phyloP scores from a whole-genome alignment of 2,113 vertebrate genomes.

The Prolemur simus region DNA sequence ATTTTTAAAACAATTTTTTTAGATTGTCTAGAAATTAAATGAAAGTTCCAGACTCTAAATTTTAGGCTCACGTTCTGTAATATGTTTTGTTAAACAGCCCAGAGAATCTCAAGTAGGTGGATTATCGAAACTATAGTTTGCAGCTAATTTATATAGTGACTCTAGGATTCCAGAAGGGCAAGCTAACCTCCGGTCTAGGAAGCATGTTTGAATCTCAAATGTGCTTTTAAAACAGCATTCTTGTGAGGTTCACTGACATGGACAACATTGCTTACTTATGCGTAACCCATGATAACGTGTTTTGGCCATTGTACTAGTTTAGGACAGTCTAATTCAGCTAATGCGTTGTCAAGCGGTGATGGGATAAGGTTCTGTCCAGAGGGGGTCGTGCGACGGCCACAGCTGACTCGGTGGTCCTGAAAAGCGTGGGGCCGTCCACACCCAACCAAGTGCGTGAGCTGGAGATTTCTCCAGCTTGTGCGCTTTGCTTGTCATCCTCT shows the following conservation, averaged over 20 bases:
- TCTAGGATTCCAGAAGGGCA: constrained; percentile 15
- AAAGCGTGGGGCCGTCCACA: neutral
- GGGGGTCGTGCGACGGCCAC: neutral
- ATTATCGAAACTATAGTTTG: neutral
- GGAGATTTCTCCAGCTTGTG: neutral
- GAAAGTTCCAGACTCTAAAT: neutral
- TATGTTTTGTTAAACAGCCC: neutral
- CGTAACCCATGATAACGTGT: neutral
- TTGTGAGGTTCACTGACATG: neutral
- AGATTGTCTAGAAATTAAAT: neutral
- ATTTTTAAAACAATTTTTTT: neutral
- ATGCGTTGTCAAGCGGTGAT: neutral
- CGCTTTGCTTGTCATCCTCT: neutral
- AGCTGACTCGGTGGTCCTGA: neutral
- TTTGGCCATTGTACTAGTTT: neutral
- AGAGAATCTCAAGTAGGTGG: neutral
- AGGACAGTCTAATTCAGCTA: neutral
- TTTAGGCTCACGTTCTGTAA: neutral
- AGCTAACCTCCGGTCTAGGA: neutral
- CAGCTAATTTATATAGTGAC: neutral
- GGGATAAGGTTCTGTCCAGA: neutral
- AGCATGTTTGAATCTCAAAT: neutral
- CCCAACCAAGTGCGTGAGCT: neutral
- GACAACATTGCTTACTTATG: neutral
- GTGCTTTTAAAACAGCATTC: neutral